Evolutionary conservation across 2,888 invertebrate genomes (phyloP).

Genomic region (Ichneumoninae sp.): DNA sequence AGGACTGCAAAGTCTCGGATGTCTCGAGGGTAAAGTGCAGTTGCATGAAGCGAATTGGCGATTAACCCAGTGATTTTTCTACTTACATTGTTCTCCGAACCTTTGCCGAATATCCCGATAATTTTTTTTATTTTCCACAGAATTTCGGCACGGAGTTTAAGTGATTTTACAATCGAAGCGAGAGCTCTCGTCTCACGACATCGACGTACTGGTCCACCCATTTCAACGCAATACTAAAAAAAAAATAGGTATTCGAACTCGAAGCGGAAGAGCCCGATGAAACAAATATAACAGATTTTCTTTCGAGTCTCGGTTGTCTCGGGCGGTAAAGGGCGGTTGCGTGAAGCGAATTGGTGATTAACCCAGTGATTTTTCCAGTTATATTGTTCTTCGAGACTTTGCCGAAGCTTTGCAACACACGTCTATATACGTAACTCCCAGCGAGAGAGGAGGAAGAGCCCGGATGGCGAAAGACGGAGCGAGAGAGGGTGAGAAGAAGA

Average conservation of each 20-base stretch:
- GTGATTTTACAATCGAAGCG: too few species aligned
- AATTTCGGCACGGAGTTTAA: too few species aligned
- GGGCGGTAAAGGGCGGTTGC: neutral
- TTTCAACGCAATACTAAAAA: neutral
- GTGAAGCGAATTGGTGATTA: constrained; percentile 59
- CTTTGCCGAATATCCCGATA: neutral
- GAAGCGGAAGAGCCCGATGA: neutral
- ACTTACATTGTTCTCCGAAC: constrained; percentile 61
- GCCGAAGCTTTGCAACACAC: constrained; percentile 13
- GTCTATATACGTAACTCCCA: constrained; percentile 9
- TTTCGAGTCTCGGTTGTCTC: neutral
- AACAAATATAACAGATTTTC: constrained; percentile 42
- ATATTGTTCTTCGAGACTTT: constrained; percentile 57
- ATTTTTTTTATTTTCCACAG: too few species aligned
- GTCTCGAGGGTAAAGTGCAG: neutral
- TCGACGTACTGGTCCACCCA: too few species aligned
- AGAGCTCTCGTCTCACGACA: too few species aligned
- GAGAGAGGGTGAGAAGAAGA: constrained; percentile 27
- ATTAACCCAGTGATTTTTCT: constrained; percentile 61
- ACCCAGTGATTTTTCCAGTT: constrained; percentile 63
- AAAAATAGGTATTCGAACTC: neutral
- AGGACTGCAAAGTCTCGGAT: neutral
- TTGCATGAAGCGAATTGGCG: constrained; percentile 50
- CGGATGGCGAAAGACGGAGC: constrained; percentile 42
- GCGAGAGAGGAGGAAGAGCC: constrained; percentile 7